Evolutionary conservation across 2,888 invertebrate genomes (phyloP).

Genomic region (Phengaris alcon): DNA sequence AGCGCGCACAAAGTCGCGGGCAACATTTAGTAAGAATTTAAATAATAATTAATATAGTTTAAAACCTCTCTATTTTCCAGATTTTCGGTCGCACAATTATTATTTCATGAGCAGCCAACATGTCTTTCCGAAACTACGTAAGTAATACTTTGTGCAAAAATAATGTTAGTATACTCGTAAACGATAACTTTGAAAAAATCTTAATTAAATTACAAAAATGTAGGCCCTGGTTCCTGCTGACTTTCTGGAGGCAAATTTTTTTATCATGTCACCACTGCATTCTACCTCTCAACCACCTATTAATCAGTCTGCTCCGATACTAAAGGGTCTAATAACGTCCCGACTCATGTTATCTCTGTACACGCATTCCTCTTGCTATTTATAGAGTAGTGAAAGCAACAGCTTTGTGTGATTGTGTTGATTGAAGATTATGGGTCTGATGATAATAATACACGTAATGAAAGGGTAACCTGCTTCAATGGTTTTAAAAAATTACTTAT

Average conservation of each 20-base stretch:
- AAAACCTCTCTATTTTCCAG: constrained; percentile 3
- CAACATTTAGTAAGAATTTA: no score
- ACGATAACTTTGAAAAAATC: neutral
- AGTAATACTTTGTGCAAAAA: constrained; percentile 43
- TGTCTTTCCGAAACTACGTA: constrained; percentile 74
- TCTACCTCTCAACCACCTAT: constrained; percentile 46
- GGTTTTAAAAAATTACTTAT: neutral
- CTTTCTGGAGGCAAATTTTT: neutral
- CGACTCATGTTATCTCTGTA: constrained; percentile 51
- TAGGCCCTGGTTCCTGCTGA: neutral
- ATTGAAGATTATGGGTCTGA: constrained; percentile 53
- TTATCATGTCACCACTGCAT: constrained; percentile 36
- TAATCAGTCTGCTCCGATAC: constrained; percentile 53
- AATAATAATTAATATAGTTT: neutral
- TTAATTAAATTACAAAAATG: no score
- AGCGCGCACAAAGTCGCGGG: no score
- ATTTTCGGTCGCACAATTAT: constrained; percentile 11
- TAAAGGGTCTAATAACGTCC: constrained; percentile 58
- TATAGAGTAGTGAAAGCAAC: constrained; percentile 62
- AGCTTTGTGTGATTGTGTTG: constrained; percentile 57
- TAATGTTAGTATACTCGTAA: neutral
- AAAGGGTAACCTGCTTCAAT: neutral
- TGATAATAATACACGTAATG: constrained; percentile 33
- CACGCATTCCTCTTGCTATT: constrained; percentile 64
- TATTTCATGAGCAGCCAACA: constrained; percentile 51